phyloP scores from a whole-genome alignment of 2,113 vertebrate genomes.

The Eidolon helvum region DNA sequence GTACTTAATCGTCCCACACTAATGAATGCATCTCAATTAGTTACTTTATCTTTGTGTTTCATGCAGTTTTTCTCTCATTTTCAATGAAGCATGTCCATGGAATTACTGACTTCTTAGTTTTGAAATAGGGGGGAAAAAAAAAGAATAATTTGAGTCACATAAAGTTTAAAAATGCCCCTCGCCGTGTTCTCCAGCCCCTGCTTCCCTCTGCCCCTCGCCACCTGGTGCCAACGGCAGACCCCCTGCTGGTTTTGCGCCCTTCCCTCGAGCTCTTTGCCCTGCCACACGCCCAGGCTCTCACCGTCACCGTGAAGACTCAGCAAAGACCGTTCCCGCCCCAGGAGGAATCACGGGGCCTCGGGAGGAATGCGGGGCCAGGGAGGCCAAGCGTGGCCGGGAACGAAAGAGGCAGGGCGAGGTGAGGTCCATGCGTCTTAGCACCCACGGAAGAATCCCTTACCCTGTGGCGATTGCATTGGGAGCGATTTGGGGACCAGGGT shows the following conservation, averaged over 20 bases:
- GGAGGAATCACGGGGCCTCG: neutral
- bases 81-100: neutral
- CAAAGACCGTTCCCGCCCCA: neutral
- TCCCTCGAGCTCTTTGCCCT: neutral
- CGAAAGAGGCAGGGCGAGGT: neutral
- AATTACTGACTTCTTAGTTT: neutral
- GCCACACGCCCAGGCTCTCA: neutral
- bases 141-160: neutral
- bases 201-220: rapidly evolving
- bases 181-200: neutral
- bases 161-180: neutral
- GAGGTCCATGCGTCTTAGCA: rapidly evolving
- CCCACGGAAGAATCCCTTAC: neutral
- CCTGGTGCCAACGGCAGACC: rapidly evolving
- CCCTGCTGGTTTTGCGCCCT: neutral
- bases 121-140: neutral
- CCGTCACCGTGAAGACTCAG: neutral
- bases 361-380: neutral
- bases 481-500: neutral
- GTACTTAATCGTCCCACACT: rapidly evolving
- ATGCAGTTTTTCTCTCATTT: neutral
- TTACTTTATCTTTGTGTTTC: neutral
- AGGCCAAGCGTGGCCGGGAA: neutral
- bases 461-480: neutral
- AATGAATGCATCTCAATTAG: rapidly evolving